Conservation (phyloP, 1,140 invertebrate genomes). For the Daktulosphaira vitifoliae region DNA sequence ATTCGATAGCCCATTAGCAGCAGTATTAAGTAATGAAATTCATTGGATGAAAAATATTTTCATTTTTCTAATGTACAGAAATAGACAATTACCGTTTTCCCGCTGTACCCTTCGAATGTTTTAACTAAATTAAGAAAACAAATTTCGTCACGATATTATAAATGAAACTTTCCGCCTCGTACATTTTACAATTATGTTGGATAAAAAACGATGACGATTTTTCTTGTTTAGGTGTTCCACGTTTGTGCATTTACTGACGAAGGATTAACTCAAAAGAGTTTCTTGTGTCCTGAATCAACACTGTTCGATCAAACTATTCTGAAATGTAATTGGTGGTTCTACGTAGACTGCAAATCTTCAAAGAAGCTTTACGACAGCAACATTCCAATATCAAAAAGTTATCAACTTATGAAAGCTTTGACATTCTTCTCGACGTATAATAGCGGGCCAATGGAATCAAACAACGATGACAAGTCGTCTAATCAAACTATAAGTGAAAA, state of each 20-base stretch:
- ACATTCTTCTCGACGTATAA: constrained; percentile 77
- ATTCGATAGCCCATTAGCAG: no score
- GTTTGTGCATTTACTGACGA: constrained; percentile 81
- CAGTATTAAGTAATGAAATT: no score
- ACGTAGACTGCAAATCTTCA: constrained; percentile 75
- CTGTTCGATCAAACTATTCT: constrained; percentile 80
- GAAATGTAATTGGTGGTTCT: constrained; percentile 88
- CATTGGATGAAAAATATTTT: no score
- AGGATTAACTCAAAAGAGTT: constrained; percentile 78
- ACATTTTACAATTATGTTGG: no score
- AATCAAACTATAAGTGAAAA: neutral
- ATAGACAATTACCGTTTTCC: no score
- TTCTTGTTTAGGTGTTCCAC: constrained; percentile 65
- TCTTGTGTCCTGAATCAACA: constrained; percentile 78
- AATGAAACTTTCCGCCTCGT: no score
- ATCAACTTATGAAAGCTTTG: constrained; percentile 79
- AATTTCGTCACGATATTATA: no score
- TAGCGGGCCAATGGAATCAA: constrained; percentile 39
- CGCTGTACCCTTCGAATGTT: no score
- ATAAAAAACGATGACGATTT: constrained; percentile 31
- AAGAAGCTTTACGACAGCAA: constrained; percentile 74
- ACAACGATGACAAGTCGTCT: neutral
- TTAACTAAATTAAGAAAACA: no score
- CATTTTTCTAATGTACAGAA: no score
- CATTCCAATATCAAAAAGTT: constrained; percentile 81